Evolutionary conservation across 2,797 vertebrate species (phyloP).

Genomic region (Picus viridis): DNA sequence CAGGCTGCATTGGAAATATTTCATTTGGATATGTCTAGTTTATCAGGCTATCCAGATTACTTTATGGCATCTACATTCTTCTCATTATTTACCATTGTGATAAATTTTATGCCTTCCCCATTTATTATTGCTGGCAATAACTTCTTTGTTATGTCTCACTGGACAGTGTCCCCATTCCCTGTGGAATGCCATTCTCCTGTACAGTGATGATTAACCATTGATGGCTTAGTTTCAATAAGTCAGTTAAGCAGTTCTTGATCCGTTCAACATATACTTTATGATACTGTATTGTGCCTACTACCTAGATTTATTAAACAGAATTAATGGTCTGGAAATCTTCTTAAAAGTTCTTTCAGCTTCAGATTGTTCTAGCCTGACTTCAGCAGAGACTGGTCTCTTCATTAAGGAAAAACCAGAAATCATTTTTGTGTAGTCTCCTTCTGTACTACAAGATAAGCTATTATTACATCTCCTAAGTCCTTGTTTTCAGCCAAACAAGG

Average conservation of each 20-base stretch:
- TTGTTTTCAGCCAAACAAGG: not conserved
- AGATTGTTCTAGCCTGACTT: not conserved
- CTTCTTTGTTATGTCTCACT: not conserved
- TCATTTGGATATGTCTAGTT: not conserved
- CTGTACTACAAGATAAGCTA: not conserved
- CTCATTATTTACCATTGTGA: not conserved
- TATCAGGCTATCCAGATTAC: not conserved
- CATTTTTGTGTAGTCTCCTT: not conserved
- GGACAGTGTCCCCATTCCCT: not conserved
- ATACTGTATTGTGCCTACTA: not conserved
- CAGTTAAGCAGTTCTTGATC: not conserved
- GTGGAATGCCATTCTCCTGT: not conserved
- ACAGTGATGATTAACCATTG: not conserved
- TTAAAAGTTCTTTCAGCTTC: not conserved
- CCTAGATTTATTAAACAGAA: slow-evolving; percentile 24
- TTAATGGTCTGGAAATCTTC: not conserved
- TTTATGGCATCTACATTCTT: not conserved
- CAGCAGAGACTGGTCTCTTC: not conserved
- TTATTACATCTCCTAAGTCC: not conserved
- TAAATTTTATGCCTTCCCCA: not conserved
- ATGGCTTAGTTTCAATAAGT: not conserved
- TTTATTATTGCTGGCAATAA: not conserved
- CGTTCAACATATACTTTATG: not conserved
- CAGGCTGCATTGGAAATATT: not conserved
- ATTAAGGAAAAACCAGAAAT: slow-evolving; percentile 14